These are phyloP conservation scores for Chionoecetes opilio DNA, from an alignment of 1,140 invertebrate species.

Conservation along the genomic window DNA sequence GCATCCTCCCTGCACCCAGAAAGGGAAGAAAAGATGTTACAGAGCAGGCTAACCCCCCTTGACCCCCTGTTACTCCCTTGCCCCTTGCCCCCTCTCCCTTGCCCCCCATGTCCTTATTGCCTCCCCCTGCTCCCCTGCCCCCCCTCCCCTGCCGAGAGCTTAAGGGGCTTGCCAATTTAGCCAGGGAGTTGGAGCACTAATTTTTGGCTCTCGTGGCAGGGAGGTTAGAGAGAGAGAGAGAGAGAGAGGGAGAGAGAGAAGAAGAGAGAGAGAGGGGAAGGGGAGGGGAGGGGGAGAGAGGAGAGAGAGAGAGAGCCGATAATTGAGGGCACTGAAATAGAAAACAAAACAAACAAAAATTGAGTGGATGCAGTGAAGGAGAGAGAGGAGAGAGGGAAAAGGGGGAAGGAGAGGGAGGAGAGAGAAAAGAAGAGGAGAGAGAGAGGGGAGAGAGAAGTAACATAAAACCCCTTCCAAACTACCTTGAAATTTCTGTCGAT, in stretches of 20 bases:
- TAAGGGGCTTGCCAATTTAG: not conserved
- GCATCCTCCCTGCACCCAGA: no score
- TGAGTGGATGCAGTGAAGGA: no score
- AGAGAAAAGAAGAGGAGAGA: not conserved
- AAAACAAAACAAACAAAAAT: not conserved
- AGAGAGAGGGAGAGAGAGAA: conserved; percentile 12
- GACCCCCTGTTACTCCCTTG: not conserved
- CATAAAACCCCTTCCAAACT: no score
- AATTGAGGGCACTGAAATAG: conserved; percentile 8
- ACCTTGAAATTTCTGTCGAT: not conserved
- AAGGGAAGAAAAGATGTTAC: no score
- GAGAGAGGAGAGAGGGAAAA: not conserved
- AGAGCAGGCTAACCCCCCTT: not conserved
- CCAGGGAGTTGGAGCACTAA: not conserved
- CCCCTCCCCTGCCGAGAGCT: not conserved
- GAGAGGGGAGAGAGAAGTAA: not conserved
- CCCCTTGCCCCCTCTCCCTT: not conserved
- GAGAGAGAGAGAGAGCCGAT: not conserved
- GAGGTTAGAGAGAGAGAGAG: not conserved
- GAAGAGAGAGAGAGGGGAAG: not conserved
- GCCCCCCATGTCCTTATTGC: not conserved
- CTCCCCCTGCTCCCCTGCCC: not conserved
- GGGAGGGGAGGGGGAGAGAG: no score
- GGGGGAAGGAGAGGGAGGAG: conserved; percentile 11
- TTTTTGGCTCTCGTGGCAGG: not conserved